phyloP scores from a whole-genome alignment of 2,113 vertebrate genomes.

The Dolichotis patagonum region DNA sequence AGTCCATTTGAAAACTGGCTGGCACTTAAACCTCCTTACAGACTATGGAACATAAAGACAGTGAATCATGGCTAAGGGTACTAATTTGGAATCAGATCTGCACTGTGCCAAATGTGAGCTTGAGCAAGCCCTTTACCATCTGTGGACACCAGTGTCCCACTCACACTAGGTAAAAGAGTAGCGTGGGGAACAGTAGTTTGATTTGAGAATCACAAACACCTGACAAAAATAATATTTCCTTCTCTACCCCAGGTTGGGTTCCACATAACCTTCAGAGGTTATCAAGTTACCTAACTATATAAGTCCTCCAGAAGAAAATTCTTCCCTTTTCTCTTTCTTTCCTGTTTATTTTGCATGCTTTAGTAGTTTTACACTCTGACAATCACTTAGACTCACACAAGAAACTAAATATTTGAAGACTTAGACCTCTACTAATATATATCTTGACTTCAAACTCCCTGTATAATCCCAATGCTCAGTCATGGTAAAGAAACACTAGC shows the following conservation, averaged over 20 bases:
- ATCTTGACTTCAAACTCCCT: conserved; percentile 12
- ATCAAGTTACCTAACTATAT: background rate
- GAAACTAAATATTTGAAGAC: conserved; percentile 41
- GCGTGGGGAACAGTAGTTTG: background rate
- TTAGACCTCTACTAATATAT: background rate
- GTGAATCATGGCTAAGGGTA: conserved; percentile 17
- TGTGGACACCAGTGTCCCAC: background rate
- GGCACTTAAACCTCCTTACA: conserved; percentile 69
- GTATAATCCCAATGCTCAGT: background rate
- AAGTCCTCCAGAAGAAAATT: background rate
- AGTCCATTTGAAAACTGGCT: conserved; percentile 64
- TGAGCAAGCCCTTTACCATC: conserved; percentile 28
- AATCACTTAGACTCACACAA: background rate
- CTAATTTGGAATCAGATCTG: conserved; percentile 43
- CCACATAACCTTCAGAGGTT: background rate
- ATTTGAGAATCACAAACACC: background rate
- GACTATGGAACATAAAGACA: conserved; percentile 17
- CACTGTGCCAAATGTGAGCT: background rate
- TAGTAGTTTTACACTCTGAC: conserved; percentile 48
- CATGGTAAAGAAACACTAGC: background rate
- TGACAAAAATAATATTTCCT: background rate
- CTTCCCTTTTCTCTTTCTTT: background rate
- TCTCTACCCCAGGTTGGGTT: background rate
- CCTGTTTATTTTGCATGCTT: conserved; percentile 32
- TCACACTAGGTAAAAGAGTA: background rate